A percentile compares a stretch with the other conserved stretches of the same genome.
phyloP scores from a whole-genome alignment of 2,113 vertebrate species.

The Eudyptes chrysolophus region DNA sequence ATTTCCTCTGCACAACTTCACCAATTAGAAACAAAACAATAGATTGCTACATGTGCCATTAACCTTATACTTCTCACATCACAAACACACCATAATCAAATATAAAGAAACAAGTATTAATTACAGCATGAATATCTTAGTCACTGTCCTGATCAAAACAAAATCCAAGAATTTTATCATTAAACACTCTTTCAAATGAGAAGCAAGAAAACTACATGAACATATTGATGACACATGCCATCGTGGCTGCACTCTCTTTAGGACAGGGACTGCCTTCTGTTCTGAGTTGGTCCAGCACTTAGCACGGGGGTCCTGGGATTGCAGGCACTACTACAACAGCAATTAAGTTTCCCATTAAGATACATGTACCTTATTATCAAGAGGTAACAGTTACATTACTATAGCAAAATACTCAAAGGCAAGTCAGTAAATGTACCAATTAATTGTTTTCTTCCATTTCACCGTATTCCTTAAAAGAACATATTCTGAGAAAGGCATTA shows the following conservation, averaged over 20 bases:
- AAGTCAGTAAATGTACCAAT: not conserved
- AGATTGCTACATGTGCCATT: constrained; percentile 19
- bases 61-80: not conserved
- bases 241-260: not conserved
- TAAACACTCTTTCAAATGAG: not conserved
- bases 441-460: not conserved
- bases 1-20: not conserved
- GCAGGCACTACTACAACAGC: not conserved
- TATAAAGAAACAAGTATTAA: not conserved
- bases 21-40: not conserved
- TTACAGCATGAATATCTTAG: not conserved
- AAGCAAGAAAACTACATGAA: not conserved
- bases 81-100: not conserved
- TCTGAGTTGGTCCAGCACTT: not conserved
- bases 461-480: not conserved
- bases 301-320: not conserved
- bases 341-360: not conserved
- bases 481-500: not conserved
- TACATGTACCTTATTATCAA: not conserved
- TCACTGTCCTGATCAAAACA: not conserved
- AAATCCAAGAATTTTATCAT: not conserved
- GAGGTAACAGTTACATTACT: not conserved
- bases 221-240: not conserved
- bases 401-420: not conserved
- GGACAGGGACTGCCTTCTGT: not conserved